Conservation (phyloP, 2,888 invertebrate genomes). For the Drosophila villosipedis region DNA sequence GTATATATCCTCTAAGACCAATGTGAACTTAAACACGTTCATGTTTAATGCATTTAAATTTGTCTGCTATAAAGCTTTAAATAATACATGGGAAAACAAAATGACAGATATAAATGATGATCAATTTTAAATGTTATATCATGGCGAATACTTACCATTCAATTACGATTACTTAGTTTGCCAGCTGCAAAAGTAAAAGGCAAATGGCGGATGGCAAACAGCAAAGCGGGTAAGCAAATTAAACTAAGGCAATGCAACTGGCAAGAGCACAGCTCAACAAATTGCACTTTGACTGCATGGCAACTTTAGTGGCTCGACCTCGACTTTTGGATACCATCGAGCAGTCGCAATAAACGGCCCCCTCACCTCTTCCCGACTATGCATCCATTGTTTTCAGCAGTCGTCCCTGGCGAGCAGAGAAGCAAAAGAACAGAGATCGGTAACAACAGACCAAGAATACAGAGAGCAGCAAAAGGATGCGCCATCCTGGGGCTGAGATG, state of each 20-base stretch:
- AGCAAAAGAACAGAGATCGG: slow-evolving; percentile 38
- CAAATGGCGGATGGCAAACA: slow-evolving; percentile 41
- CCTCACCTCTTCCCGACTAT: slow-evolving; percentile 30
- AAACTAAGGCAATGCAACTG: slow-evolving; percentile 57
- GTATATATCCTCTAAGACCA: background rate
- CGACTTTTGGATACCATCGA: slow-evolving; percentile 51
- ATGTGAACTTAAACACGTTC: background rate
- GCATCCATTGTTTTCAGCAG: slow-evolving; percentile 62
- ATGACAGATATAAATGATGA: slow-evolving; percentile 7
- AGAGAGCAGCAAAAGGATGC: slow-evolving; percentile 35
- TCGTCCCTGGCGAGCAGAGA: slow-evolving; percentile 69
- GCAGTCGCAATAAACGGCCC: slow-evolving; percentile 23
- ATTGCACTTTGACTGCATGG: slow-evolving; percentile 75
- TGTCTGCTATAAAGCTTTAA: no score
- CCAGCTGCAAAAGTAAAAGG: slow-evolving; percentile 17
- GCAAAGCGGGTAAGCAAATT: slow-evolving; percentile 68
- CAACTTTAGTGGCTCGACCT: slow-evolving; percentile 68
- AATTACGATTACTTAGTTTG: slow-evolving; percentile 29
- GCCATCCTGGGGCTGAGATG: slow-evolving; percentile 38
- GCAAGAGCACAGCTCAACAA: slow-evolving; percentile 64
- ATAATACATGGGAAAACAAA: background rate
- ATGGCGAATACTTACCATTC: slow-evolving; percentile 11
- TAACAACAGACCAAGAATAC: slow-evolving; percentile 26
- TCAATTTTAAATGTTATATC: slow-evolving; percentile 22
- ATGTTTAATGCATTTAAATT: background rate